phyloP scores from a whole-genome alignment of 2,797 vertebrate species.

The Phylloscopus collybita region DNA sequence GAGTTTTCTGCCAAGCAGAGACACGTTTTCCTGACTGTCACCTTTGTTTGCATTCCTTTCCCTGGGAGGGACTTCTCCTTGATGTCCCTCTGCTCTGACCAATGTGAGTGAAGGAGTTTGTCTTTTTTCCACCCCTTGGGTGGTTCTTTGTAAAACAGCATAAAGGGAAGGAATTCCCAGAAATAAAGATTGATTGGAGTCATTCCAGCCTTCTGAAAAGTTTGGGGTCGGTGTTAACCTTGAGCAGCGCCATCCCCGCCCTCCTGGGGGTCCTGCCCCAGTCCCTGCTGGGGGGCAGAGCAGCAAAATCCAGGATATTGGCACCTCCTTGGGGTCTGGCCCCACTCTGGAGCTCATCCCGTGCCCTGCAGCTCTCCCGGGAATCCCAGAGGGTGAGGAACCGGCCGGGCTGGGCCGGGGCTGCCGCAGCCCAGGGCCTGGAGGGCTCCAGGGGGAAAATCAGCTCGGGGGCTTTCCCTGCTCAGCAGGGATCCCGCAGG shows the following conservation, averaged over 20 bases:
- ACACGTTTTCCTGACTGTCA: too few species aligned
- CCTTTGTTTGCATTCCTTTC: too few species aligned
- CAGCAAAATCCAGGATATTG: not conserved
- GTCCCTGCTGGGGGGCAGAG: not conserved
- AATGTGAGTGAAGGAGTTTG: too few species aligned
- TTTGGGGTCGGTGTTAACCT: too few species aligned
- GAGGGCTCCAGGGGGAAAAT: not conserved
- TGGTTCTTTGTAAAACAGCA: too few species aligned
- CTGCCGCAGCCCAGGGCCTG: not conserved
- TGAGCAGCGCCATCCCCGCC: not conserved
- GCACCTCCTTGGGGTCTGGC: not conserved
- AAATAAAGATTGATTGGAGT: too few species aligned
- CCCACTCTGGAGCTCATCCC: not conserved
- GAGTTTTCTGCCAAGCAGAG: too few species aligned
- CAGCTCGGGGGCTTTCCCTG: not conserved
- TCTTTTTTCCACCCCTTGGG: too few species aligned
- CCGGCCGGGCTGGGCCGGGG: not conserved
- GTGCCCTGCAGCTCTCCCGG: not conserved
- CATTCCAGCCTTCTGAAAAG: too few species aligned
- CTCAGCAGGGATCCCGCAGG: not conserved
- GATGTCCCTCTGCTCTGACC: too few species aligned
- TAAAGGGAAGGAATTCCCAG: too few species aligned
- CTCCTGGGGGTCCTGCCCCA: not conserved
- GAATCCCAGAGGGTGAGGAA: not conserved
- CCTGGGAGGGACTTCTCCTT: too few species aligned